Percentiles rank a stretch among this genome's conserved stretches.
Evolutionary conservation across 2,113 vertebrate genomes (phyloP).

Genomic region (Dromiciops gliroides): DNA sequence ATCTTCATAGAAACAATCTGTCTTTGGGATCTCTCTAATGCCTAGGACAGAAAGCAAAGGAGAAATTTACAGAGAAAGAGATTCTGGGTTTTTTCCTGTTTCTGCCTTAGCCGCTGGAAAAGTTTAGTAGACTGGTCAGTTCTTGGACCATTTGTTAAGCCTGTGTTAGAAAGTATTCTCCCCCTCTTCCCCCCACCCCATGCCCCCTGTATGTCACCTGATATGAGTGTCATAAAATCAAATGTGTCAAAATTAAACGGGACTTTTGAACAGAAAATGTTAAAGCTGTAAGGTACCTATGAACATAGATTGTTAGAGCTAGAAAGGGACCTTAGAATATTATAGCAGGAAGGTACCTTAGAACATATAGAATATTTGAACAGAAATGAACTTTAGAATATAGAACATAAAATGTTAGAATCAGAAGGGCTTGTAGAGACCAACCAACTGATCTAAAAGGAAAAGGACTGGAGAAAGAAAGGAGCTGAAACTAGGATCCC

Average conservation of each 20-base stretch:
- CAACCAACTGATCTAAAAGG: not conserved
- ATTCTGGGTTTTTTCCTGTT: not conserved
- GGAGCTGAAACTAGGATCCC: not conserved
- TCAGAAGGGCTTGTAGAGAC: not conserved
- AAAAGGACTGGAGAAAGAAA: conserved; percentile 6
- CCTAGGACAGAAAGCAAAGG: not conserved
- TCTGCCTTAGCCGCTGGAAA: not conserved
- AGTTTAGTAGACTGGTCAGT: not conserved
- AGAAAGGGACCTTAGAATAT: not conserved
- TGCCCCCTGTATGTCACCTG: not conserved
- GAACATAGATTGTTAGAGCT: not conserved
- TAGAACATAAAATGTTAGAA: not conserved
- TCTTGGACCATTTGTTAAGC: not conserved
- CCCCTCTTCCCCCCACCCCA: not conserved
- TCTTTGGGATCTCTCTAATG: not conserved
- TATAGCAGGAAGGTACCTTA: not conserved
- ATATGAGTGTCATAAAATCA: not conserved
- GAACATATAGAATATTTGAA: not conserved
- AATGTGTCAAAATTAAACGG: not conserved
- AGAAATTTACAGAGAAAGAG: not conserved
- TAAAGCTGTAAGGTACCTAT: not conserved
- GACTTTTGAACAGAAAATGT: not conserved
- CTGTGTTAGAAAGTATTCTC: not conserved
- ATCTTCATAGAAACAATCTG: not conserved
- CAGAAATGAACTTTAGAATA: not conserved